A percentile compares a stretch with the other conserved stretches of the same genome.
These are phyloP conservation scores for Haliclystus octoradiatus DNA, from an alignment of 30 jellyfish, hydroid and myxozoan genomes.

Conservation along the genomic window DNA sequence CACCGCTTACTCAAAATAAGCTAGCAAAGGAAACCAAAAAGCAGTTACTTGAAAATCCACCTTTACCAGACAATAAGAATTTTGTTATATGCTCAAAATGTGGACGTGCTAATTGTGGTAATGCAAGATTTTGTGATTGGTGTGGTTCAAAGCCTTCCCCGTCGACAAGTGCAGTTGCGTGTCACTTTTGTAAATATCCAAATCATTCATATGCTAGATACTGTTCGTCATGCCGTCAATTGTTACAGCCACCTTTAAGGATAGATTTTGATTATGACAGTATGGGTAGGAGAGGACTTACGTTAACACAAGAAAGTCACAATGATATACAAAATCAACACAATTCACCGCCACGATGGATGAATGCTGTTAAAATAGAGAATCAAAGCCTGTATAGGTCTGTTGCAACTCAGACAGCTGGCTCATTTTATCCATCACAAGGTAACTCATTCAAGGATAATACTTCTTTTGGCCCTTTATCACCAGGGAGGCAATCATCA, in stretches of 20 bases:
- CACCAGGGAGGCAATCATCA: too few relatives aligned
- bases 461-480: too few relatives aligned
- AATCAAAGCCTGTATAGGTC: too few relatives aligned
- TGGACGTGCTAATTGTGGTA: slow-evolving; percentile 66
- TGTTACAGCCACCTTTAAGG: slow-evolving; percentile 61
- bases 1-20: slow-evolving; percentile 19
- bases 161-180: slow-evolving; percentile 39
- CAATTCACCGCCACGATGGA: too few relatives aligned
- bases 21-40: background rate
- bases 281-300: too few relatives aligned
- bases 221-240: slow-evolving; percentile 74
- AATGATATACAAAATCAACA: too few relatives aligned
- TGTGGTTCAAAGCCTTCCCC: slow-evolving; percentile 80
- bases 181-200: slow-evolving; percentile 44
- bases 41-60: slow-evolving; percentile 49
- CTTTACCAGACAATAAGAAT: slow-evolving; percentile 58
- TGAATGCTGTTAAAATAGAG: too few relatives aligned
- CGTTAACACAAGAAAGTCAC: too few relatives aligned
- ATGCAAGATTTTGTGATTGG: slow-evolving; percentile 98
- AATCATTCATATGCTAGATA: slow-evolving; percentile 48
- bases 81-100: slow-evolving; percentile 75
- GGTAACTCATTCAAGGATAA: too few relatives aligned
- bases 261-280: slow-evolving; percentile 19
- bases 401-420: too few relatives aligned
- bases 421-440: too few relatives aligned